Evolutionary conservation across 2,888 invertebrate genomes (phyloP).

Genomic region (Brachyptera putata): DNA sequence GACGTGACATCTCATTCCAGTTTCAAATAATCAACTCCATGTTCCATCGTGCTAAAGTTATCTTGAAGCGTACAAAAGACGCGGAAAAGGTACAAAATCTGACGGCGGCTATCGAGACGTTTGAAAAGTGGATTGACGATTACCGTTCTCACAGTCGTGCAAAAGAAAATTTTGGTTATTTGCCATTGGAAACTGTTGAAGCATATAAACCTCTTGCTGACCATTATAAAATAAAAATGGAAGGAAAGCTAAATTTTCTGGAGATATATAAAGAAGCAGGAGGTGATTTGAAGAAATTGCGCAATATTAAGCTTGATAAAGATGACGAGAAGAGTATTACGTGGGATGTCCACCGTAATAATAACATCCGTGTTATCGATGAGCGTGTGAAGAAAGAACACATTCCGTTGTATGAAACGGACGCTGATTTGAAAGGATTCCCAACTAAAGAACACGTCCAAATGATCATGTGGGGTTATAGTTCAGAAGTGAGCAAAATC

Average conservation of each 20-base stretch:
- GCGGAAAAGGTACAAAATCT: conserved; percentile 71
- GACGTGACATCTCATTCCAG: conserved; percentile 73
- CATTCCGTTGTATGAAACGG: conserved; percentile 50
- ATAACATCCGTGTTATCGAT: conserved; percentile 46
- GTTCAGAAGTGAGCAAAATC: conserved; percentile 63
- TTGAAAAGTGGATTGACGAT: conserved; percentile 70
- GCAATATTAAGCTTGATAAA: conserved; percentile 50
- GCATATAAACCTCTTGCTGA: conserved; percentile 53
- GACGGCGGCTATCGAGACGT: conserved; percentile 63
- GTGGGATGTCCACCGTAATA: conserved; percentile 73
- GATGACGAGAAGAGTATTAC: conserved; percentile 54
- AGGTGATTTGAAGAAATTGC: conserved; percentile 69
- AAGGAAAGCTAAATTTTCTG: conserved; percentile 47
- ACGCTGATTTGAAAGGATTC: conserved; percentile 57
- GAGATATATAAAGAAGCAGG: conserved; percentile 59
- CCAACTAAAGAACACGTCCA: conserved; percentile 65
- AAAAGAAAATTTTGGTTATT: conserved; percentile 65
- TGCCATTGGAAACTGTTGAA: conserved; percentile 57
- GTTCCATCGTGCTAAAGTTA: conserved; percentile 40
- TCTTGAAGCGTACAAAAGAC: conserved; percentile 63
- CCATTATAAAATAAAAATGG: conserved; percentile 44
- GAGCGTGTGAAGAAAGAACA: conserved; percentile 52
- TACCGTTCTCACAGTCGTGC: conserved; percentile 64
- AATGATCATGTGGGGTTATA: conserved; percentile 71
- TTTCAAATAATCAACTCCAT: conserved; percentile 48